A percentile compares a stretch with the other conserved stretches of the same genome.
These are phyloP conservation scores for Choreutis nemorana DNA, from an alignment of 2,888 invertebrate species.

Conservation along the genomic window DNA sequence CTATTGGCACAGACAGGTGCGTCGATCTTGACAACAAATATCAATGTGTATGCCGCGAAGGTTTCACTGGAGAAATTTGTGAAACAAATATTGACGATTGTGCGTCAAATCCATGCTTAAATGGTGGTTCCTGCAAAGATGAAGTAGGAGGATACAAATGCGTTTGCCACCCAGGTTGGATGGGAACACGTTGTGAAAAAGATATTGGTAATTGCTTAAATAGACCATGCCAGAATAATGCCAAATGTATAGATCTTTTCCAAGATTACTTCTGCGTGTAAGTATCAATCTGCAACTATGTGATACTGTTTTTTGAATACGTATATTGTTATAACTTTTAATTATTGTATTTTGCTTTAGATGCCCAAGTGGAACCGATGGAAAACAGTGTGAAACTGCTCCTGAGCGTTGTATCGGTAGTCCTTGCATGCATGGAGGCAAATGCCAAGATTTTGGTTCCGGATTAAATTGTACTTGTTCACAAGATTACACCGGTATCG, in stretches of 20 bases:
- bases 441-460: slow-evolving; percentile 95
- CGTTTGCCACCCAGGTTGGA: slow-evolving; percentile 85
- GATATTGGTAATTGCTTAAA: slow-evolving; percentile 89
- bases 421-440: slow-evolving; percentile 95
- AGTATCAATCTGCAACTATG: slow-evolving; percentile 38
- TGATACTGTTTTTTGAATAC: too few relatives aligned
- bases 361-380: slow-evolving; percentile 94
- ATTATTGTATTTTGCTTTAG: slow-evolving; percentile 35
- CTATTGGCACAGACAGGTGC: slow-evolving; percentile 89
- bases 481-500: slow-evolving; percentile 83
- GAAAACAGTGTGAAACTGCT: slow-evolving; percentile 96
- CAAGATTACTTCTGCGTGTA: slow-evolving; percentile 91
- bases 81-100: slow-evolving; percentile 91
- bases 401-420: slow-evolving; percentile 94
- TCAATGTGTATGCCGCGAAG: slow-evolving; percentile 87
- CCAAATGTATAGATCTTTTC: slow-evolving; percentile 90
- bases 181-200: slow-evolving; percentile 82
- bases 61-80: slow-evolving; percentile 85
- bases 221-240: slow-evolving; percentile 92
- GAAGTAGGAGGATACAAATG: slow-evolving; percentile 86
- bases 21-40: slow-evolving; percentile 88
- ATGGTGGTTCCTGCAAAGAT: slow-evolving; percentile 89
- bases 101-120: slow-evolving; percentile 82
- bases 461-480: slow-evolving; percentile 95
- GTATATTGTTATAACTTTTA: slow-evolving; percentile 4